phyloP scores from a whole-genome alignment of 2,797 vertebrate species.

The Xiphorhynchus erythropygius region DNA sequence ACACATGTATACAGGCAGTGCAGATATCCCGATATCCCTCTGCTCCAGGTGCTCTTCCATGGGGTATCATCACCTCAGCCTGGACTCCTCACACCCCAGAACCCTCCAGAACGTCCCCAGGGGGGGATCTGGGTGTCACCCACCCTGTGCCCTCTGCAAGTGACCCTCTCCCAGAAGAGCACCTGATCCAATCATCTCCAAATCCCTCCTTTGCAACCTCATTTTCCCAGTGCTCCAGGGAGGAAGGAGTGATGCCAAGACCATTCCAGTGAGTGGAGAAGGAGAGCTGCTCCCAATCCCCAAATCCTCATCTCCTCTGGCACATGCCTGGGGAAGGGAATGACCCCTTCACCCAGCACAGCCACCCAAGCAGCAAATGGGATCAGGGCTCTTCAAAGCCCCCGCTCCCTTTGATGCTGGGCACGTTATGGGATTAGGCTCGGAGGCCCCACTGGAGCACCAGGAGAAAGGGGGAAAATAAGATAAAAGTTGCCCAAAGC shows the following conservation, averaged over 20 bases:
- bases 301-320: background rate
- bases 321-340: background rate
- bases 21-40: rapidly evolving
- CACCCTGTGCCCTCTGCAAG: background rate
- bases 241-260: background rate
- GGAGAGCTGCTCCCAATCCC: background rate
- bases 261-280: background rate
- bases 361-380: background rate
- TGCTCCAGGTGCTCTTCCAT: background rate
- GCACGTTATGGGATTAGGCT: background rate
- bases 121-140: rapidly evolving
- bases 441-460: background rate
- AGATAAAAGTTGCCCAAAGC: background rate
- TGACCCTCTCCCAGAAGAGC: background rate
- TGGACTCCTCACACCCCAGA: background rate
- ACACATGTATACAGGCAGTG: background rate
- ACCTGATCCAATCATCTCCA: rapidly evolving
- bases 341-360: background rate
- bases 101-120: rapidly evolving
- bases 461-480: rapidly evolving
- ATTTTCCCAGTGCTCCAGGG: background rate
- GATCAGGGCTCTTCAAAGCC: conserved; percentile 17
- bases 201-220: background rate
- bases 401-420: background rate
- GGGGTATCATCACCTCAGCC: background rate